Base-by-base conservation (phyloP, 2,888 invertebrate genomes). In the Sarcophaga carnaria region DNA sequence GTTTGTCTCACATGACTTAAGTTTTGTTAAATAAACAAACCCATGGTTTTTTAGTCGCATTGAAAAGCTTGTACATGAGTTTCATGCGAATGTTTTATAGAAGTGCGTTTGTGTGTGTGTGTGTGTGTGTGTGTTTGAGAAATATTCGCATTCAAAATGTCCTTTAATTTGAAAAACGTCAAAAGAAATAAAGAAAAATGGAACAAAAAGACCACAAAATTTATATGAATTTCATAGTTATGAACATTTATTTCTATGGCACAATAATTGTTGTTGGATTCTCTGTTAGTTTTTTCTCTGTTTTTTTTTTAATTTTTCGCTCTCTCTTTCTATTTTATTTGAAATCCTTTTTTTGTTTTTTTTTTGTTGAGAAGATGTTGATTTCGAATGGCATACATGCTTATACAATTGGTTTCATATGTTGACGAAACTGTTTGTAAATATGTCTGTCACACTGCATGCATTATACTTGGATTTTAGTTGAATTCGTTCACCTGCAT, bases 91-190 rank as follows among this genome's bases (percentile, higher is more conserved):
- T 37, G 37, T 37, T 54, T 54, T 17, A 14, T 54, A 4, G 14
- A 4, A 54, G 3, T 54, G 17, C 59, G 17, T 6, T 54, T 3
- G 22, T 22, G 22, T 22, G 27, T 10, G 49, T 27, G 64, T 54
- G n/a, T 8, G 37, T 54, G 45, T 60, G 59, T 54, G 27, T 67
- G 59, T 4, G 17, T 20, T 14, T 47, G 14, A 76, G 11, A 54
- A 74, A 72, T 63, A 66, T 72, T 63, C 71, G 69, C 67, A 45
- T 20, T 67, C 20, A 81, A 81, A 85, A 80, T 85, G 85, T 85
- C 85, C 85, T 85, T 85, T 85, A 85, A 81, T 83, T 86, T 75
- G 25, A 69, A 54, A 54, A 47, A 86, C 83, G 77, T 87, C 87
- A 87, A 87, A 84, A 84, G 87, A 87, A 81, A 79, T 37, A 71